Percentiles rank a stretch among this genome's conserved stretches.
phyloP scores from a whole-genome alignment of 2,888 invertebrate genomes.

The Limulus polyphemus region DNA sequence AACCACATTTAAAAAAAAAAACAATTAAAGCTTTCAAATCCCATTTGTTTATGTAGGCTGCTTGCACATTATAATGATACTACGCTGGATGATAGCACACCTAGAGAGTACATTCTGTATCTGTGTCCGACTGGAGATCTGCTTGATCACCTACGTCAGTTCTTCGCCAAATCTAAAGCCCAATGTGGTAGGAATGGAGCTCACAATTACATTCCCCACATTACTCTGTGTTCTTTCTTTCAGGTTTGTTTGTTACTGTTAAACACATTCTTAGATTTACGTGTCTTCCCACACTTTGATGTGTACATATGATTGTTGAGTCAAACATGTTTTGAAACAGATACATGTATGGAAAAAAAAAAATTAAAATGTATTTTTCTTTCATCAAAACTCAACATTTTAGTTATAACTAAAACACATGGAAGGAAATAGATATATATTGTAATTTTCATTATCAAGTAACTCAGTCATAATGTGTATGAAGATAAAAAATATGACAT shows the following conservation, averaged over 20 bases:
- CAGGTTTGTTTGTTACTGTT: slow-evolving; percentile 29
- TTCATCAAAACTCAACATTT: too few relatives aligned
- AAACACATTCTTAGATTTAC: slow-evolving; percentile 39
- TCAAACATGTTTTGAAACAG: slow-evolving; percentile 43
- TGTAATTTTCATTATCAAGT: too few relatives aligned
- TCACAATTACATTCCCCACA: slow-evolving; percentile 78
- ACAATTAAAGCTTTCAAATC: not conserved
- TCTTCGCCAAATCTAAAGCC: slow-evolving; percentile 53
- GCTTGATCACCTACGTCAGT: slow-evolving; percentile 55
- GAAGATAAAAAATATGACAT: too few relatives aligned
- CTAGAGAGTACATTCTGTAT: slow-evolving; percentile 75
- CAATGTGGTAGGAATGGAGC: slow-evolving; percentile 76
- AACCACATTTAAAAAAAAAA: not conserved
- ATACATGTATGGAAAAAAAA: too few relatives aligned
- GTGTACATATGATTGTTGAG: not conserved
- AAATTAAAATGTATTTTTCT: too few relatives aligned
- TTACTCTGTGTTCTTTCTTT: slow-evolving; percentile 77
- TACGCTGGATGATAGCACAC: slow-evolving; percentile 57
- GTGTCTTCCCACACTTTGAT: slow-evolving; percentile 32
- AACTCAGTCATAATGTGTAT: too few relatives aligned
- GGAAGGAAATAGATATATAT: too few relatives aligned
- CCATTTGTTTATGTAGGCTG: slow-evolving; percentile 42
- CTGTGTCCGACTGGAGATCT: slow-evolving; percentile 69
- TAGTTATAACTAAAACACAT: too few relatives aligned
- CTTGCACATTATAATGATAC: slow-evolving; percentile 77